phyloP scores from a whole-genome alignment of 1,140 invertebrate genomes.

The Dendroctonus valens region DNA sequence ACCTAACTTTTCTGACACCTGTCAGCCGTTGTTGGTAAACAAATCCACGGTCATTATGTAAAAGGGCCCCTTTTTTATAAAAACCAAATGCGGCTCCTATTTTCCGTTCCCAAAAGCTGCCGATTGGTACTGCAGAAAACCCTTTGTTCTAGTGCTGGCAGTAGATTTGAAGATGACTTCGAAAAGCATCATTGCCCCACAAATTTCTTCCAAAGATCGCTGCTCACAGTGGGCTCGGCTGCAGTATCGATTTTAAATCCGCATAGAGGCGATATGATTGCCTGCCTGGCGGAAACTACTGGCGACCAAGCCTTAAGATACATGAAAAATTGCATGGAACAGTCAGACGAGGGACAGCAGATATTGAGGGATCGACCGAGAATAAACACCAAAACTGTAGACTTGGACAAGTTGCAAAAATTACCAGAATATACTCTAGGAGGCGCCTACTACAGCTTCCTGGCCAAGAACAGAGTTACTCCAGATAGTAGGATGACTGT shows the following conservation, averaged over 20 bases:
- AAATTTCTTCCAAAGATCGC: slow-evolving; percentile 67
- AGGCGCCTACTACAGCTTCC: slow-evolving; percentile 78
- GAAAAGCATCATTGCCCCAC: slow-evolving; percentile 68
- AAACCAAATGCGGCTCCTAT: no score
- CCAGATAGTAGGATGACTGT: slow-evolving; percentile 88
- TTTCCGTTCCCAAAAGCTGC: no score
- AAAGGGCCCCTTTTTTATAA: no score
- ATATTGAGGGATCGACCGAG: slow-evolving; percentile 79
- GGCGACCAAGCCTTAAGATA: slow-evolving; percentile 64
- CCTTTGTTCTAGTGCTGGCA: no score
- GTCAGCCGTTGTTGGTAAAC: no score
- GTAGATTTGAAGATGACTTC: slow-evolving; percentile 53
- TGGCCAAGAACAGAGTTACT: slow-evolving; percentile 82
- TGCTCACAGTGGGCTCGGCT: slow-evolving; percentile 80
- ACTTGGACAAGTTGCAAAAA: slow-evolving; percentile 67
- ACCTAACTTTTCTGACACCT: no score
- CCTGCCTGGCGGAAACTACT: slow-evolving; percentile 87
- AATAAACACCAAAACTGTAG: slow-evolving; percentile 81
- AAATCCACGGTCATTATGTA: no score
- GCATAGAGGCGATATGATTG: slow-evolving; percentile 86
- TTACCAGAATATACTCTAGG: slow-evolving; percentile 83
- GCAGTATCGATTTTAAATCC: slow-evolving; percentile 73
- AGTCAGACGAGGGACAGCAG: slow-evolving; percentile 64
- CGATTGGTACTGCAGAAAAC: no score
- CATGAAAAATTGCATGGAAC: slow-evolving; percentile 61